Evolutionary conservation across 2,113 vertebrate genomes (phyloP), one percentile per base, ranked within the genome.

Genomic region (Channa argus): DNA sequence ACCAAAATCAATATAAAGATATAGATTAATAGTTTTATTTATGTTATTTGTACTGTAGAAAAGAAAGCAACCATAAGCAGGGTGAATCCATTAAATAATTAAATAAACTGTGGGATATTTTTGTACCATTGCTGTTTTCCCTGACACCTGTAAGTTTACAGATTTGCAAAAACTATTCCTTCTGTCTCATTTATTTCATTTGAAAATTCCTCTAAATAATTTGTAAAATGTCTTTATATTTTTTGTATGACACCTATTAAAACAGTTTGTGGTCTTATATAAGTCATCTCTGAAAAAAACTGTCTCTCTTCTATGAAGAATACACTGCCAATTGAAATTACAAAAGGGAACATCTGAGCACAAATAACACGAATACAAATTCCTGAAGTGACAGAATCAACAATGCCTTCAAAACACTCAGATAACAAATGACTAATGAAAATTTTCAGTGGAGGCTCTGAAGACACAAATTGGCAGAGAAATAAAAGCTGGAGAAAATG

Each of bases 191-290:
- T 24, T 24, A 24, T 24, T 24, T 87, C 56, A 58, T 77, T 47
- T 53, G 60, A 54, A 87, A 84, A 86, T 84, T 53, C 24, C 8
- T 87, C 79, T 88, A 76, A 63, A 84, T 85, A 73, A 13, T 62
- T 43, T 82, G 51, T 79, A 44, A 63, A 77, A 46, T 75, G 46
- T 54, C 24, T 69, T 79, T 81, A 8, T 86, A 53, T 63, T 80
- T 84, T 91, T 88, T 81, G 58, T 75, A 82, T 74, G 24, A 74
- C 51, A 68, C 4, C 61, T 44, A 82, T 74, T 83, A 84, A 88
- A 86, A 77, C 61, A 36, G 50, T 66, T 61, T 79, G 15, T 39
- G 67, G 51, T 66, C 77, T 50, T 46, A 67, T 24, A 53, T 7
- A 46, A 36, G 33, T 71, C 24, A 46, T 1, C 24, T 13, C 43